Percentiles rank a stretch among this genome's conserved stretches.
Evolutionary conservation across 2,797 vertebrate species (phyloP).

Genomic region (Sebastes reedi): DNA sequence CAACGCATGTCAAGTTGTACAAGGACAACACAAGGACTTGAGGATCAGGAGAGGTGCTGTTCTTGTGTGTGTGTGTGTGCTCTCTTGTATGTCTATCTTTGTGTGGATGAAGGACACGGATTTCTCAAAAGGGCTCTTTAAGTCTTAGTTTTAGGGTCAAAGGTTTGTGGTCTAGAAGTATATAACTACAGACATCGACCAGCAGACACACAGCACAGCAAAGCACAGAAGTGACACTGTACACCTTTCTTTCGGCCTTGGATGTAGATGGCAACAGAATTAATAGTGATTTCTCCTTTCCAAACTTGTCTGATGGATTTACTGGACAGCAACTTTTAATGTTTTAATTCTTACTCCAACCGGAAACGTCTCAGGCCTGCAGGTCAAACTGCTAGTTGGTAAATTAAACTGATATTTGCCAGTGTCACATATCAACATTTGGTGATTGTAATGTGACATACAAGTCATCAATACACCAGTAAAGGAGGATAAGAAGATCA

Average conservation of each 20-base stretch:
- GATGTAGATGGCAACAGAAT: neutral
- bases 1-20: constrained; percentile 14
- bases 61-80: neutral
- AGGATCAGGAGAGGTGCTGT: neutral
- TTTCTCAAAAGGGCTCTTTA: neutral
- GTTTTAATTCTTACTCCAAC: neutral
- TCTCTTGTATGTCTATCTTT: neutral
- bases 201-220: neutral
- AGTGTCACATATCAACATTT: neutral
- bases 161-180: neutral
- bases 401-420: too few relatives aligned
- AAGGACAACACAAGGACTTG: constrained; percentile 21
- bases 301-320: neutral
- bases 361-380: neutral
- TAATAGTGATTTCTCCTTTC: neutral
- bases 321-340: neutral
- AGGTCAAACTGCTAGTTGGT: neutral
- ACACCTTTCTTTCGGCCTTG: neutral
- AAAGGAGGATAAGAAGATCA: neutral
- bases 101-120: neutral
- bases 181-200: neutral
- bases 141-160: neutral
- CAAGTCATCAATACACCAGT: neutral
- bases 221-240: neutral
- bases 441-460: neutral